phyloP scores from a whole-genome alignment of 53 echinoderm and acorn worm genomes.

The Antedon mediterranea region DNA sequence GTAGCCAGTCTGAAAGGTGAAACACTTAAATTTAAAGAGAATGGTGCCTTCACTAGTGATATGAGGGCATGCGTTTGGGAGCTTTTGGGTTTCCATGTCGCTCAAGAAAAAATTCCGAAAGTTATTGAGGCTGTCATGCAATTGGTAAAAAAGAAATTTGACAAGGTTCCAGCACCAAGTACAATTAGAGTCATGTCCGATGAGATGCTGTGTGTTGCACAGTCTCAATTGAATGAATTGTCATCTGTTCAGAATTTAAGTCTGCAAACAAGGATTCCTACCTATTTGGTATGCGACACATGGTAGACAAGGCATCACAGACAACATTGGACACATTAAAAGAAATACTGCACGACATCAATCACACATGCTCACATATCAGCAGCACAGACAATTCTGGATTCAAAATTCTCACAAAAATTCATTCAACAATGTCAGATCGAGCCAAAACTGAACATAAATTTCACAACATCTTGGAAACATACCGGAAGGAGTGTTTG shows the following conservation, averaged over 20 bases:
- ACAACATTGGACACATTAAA: slow-evolving; percentile 16
- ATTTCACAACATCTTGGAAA: slow-evolving; percentile 10
- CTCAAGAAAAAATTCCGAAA: slow-evolving; percentile 17
- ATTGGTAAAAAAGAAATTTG: slow-evolving; percentile 8
- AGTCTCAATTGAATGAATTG: slow-evolving; percentile 7
- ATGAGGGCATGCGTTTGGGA: slow-evolving; percentile 14
- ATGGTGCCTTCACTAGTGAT: slow-evolving; percentile 13
- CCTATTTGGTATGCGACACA: slow-evolving; percentile 8
- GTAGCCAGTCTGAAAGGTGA: slow-evolving; percentile 4
- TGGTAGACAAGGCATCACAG: slow-evolving; percentile 10
- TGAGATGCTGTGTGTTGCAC: slow-evolving; percentile 12
- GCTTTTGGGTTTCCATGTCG: slow-evolving; percentile 17
- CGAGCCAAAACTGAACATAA: slow-evolving; percentile 10
- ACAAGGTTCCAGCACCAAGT: background rate
- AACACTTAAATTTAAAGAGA: slow-evolving; percentile 1
- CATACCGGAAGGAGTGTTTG: slow-evolving; percentile 11
- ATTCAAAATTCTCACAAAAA: slow-evolving; percentile 12
- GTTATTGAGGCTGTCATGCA: slow-evolving; percentile 3
- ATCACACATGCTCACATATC: slow-evolving; percentile 11
- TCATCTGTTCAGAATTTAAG: background rate
- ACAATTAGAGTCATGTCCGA: slow-evolving; percentile 8
- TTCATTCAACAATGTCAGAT: slow-evolving; percentile 12
- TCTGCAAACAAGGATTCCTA: slow-evolving; percentile 11
- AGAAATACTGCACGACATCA: slow-evolving; percentile 18
- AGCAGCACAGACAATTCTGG: slow-evolving; percentile 7